Percentiles rank a stretch among this genome's conserved stretches.
phyloP scores from a whole-genome alignment of 2,797 vertebrate species.

The Philypnodon macrostomus region DNA sequence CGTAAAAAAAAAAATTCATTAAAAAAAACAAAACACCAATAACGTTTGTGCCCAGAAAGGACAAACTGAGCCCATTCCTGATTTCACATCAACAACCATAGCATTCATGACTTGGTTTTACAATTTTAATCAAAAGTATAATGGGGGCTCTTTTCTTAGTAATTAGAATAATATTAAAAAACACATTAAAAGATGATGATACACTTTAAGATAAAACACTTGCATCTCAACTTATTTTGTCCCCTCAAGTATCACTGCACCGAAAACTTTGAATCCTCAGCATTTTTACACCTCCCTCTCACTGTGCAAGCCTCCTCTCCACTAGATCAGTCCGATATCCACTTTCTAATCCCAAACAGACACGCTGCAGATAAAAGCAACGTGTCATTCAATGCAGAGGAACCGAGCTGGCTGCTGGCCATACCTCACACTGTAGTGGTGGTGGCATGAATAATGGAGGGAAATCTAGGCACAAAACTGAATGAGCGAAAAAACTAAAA shows the following conservation, averaged over 20 bases:
- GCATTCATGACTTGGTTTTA: no score
- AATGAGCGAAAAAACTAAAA: constrained; percentile 76
- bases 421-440: constrained; percentile 20
- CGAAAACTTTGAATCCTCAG: constrained; percentile 4
- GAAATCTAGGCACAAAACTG: constrained; percentile 62
- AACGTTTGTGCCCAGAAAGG: no score
- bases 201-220: constrained; percentile 12
- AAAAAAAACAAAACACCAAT: no score
- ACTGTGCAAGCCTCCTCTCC: constrained; percentile 17
- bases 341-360: constrained; percentile 15
- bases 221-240: not conserved
- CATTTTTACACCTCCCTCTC: constrained; percentile 3
- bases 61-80: no score
- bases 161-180: not conserved
- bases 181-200: constrained; percentile 4
- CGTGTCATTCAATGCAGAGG: constrained; percentile 24
- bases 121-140: constrained; percentile 24
- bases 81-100: no score
- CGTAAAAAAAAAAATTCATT: no score
- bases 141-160: not conserved
- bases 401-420: constrained; percentile 24
- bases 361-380: constrained; percentile 25
- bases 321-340: constrained; percentile 6
- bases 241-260: not conserved
- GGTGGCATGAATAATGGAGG: constrained; percentile 39